These are phyloP conservation scores for Heterotilapia buettikoferi DNA, from an alignment of 2,113 vertebrate genomes.

Conservation along the genomic window DNA sequence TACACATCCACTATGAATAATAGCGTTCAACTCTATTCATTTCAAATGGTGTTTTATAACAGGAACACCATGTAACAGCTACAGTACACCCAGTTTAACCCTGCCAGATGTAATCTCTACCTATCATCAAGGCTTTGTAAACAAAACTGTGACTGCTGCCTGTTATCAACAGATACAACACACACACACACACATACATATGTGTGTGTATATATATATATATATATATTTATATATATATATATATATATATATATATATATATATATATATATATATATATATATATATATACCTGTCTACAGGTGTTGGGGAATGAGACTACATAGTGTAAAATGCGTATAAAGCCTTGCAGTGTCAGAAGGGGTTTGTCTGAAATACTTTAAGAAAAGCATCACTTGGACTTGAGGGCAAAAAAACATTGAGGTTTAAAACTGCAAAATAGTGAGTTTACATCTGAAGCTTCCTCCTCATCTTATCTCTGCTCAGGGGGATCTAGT, in stretches of 20 bases:
- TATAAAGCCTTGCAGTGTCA: neutral
- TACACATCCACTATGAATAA: neutral
- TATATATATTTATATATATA: too few relatives aligned
- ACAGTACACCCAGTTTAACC: neutral
- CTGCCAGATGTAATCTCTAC: neutral
- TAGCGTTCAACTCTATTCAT: neutral
- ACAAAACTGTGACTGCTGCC: neutral
- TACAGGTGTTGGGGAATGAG: neutral
- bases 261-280: too few relatives aligned
- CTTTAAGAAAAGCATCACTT: neutral
- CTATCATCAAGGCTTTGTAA: neutral
- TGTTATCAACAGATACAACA: neutral
- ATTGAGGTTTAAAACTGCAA: neutral
- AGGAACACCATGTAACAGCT: neutral
- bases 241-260: too few relatives aligned
- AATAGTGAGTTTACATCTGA: neutral
- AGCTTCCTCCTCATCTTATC: neutral
- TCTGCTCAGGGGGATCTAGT: neutral
- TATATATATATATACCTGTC: too few relatives aligned
- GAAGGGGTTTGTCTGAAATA: neutral
- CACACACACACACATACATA: rapidly evolving
- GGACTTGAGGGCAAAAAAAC: neutral
- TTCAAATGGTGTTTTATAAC: neutral
- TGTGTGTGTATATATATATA: too few relatives aligned
- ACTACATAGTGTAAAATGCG: neutral